Conservation (phyloP, 2,797 vertebrate genomes). For the Ptychadena robeensis region DNA sequence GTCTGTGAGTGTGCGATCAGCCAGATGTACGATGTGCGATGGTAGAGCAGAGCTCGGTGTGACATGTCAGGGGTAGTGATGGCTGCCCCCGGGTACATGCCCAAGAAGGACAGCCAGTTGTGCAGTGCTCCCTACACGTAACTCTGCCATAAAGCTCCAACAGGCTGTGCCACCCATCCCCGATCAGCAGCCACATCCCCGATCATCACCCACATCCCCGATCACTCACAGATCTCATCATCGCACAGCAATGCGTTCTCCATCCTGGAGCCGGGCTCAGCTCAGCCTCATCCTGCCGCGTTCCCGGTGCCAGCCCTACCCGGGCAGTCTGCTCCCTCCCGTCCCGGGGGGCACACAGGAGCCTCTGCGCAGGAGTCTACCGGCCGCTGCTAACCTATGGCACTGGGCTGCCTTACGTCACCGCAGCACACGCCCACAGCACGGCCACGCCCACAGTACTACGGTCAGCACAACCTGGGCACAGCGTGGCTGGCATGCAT, state of each 20-base stretch:
- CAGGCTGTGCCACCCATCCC: not conserved
- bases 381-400: too few species aligned
- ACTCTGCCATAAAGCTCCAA: not conserved
- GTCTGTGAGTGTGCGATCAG: not conserved
- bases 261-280: constrained; percentile 46
- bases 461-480: too few species aligned
- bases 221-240: constrained; percentile 65
- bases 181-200: not conserved
- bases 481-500: too few species aligned
- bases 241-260: constrained; percentile 39
- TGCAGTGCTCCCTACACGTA: not conserved
- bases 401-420: too few species aligned
- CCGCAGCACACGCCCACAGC: too few species aligned
- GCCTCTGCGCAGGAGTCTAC: constrained; percentile 21
- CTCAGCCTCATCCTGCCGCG: constrained; percentile 33
- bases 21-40: not conserved
- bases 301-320: constrained; percentile 4
- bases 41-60: not conserved
- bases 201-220: too few species aligned
- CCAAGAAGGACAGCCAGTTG: not conserved
- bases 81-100: not conserved
- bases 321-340: constrained; percentile 15
- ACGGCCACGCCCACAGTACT: too few species aligned
- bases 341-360: constrained; percentile 7
- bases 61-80: not conserved